Evolutionary conservation across 2,797 vertebrate genomes (phyloP).

Genomic region (Carcharodon carcharias): DNA sequence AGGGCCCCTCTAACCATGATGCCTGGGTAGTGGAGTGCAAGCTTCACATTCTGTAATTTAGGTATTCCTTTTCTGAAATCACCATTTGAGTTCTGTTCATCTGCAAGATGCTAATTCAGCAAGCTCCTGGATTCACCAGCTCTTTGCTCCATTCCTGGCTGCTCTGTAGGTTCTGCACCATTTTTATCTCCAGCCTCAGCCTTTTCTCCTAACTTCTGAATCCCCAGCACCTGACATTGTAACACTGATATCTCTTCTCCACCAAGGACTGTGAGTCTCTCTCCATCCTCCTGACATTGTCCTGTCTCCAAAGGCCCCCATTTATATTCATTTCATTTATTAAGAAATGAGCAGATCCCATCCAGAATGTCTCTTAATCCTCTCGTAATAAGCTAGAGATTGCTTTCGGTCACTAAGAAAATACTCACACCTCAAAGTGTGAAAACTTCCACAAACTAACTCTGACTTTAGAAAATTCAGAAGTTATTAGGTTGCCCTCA

Average conservation of each 20-base stretch:
- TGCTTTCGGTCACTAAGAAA: neutral
- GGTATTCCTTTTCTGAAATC: neutral
- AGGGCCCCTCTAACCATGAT: too few relatives aligned
- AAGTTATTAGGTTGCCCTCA: too few relatives aligned
- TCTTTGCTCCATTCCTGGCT: neutral
- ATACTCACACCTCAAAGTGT: neutral
- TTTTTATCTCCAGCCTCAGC: neutral
- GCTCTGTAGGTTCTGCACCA: neutral
- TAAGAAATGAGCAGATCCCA: neutral
- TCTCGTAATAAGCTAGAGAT: neutral
- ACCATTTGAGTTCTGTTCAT: neutral
- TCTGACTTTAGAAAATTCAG: neutral
- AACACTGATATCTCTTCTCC: neutral
- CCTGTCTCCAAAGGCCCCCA: neutral
- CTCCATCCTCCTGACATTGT: neutral
- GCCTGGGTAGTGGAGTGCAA: too few relatives aligned
- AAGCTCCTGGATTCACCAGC: neutral
- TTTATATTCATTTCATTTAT: neutral
- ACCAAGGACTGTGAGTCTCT: neutral
- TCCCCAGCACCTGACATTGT: neutral
- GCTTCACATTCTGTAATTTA: neutral
- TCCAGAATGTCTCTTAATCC: neutral
- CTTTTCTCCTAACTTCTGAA: neutral
- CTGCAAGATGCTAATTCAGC: neutral
- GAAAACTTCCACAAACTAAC: neutral